Percentiles rank a stretch among this genome's conserved stretches.
phyloP scores from a whole-genome alignment of 2,113 vertebrate species.

The Myxocyprinus asiaticus region DNA sequence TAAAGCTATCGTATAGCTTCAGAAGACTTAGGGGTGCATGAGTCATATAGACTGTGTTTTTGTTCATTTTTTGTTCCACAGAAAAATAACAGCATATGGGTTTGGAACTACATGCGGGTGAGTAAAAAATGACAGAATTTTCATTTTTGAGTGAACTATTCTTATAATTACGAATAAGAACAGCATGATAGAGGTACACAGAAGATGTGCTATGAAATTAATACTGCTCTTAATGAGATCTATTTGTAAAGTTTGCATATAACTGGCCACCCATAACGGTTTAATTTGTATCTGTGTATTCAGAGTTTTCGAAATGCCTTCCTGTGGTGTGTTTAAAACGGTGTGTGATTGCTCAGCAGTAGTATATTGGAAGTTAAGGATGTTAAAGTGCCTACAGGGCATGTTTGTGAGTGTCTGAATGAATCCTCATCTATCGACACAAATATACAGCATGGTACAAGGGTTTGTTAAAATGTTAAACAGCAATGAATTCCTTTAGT shows the following conservation, averaged over 20 bases:
- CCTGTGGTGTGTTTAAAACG: neutral
- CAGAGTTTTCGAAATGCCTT: neutral
- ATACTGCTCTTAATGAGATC: neutral
- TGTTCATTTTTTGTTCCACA: too few species aligned
- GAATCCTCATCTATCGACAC: neutral
- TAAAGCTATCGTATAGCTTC: too few species aligned
- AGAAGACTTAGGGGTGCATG: too few species aligned
- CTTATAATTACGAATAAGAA: too few species aligned
- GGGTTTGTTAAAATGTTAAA: neutral
- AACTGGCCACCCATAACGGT: neutral
- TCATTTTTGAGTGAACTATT: neutral
- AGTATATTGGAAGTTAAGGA: neutral
- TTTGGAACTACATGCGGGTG: neutral
- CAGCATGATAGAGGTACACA: neutral
- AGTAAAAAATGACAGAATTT: neutral
- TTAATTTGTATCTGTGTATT: neutral
- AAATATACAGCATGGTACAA: neutral
- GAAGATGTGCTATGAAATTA: neutral
- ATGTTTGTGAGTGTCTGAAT: neutral
- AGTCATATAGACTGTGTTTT: too few species aligned
- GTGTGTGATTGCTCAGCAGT: neutral
- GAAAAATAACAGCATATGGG: neutral
- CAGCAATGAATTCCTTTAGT: neutral
- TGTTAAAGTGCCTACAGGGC: neutral
- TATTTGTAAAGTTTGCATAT: neutral